Conservation (phyloP, 2,888 invertebrate genomes). For the Amphimallon solstitiale region DNA sequence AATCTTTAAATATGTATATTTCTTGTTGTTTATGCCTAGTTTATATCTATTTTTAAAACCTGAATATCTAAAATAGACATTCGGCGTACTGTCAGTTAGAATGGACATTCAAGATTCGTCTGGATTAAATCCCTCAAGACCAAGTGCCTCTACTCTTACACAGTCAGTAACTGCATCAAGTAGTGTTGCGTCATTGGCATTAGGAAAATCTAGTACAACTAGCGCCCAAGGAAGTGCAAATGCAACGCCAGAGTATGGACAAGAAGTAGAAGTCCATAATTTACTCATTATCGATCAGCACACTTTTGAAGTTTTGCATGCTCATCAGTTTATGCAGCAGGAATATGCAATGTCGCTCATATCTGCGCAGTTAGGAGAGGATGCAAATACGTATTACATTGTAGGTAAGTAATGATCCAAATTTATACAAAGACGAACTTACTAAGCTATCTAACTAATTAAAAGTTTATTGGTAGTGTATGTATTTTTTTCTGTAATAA, state of each 20-base stretch:
- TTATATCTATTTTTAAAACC: neutral
- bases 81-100: constrained; percentile 92
- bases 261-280: constrained; percentile 89
- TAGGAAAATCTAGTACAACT: constrained; percentile 62
- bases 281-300: constrained; percentile 94
- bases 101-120: constrained; percentile 86
- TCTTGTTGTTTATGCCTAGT: neutral
- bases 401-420: constrained; percentile 74
- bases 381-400: constrained; percentile 90
- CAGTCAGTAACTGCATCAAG: constrained; percentile 69
- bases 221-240: constrained; percentile 61
- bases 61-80: constrained; percentile 71
- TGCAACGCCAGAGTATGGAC: constrained; percentile 70
- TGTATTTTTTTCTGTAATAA: too few species aligned
- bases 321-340: constrained; percentile 89
- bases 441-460: too few species aligned
- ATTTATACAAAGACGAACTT: too few species aligned
- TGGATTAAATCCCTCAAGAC: constrained; percentile 73
- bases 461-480: too few species aligned
- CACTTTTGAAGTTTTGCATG: constrained; percentile 96
- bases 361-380: constrained; percentile 90
- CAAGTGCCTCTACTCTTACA: constrained; percentile 84
- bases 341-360: constrained; percentile 91
- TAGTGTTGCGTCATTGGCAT: constrained; percentile 64
- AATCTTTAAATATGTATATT: neutral